These are phyloP conservation scores for Centropus unirufus DNA, from an alignment of 2,113 vertebrate species.

Conservation along the genomic window DNA sequence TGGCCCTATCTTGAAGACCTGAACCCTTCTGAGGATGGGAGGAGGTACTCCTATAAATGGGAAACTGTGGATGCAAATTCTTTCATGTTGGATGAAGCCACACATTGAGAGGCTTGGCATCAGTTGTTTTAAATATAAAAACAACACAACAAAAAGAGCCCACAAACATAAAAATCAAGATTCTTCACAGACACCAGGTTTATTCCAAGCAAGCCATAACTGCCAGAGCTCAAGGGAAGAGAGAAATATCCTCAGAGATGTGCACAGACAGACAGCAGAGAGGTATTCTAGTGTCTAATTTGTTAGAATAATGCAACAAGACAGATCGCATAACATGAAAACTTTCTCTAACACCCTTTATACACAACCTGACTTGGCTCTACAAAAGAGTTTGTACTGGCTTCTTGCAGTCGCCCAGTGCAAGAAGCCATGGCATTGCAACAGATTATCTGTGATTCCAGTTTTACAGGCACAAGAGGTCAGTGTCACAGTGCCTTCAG, in stretches of 20 bases:
- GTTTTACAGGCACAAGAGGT: conserved; percentile 46
- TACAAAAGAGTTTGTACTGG: conserved; percentile 24
- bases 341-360: neutral
- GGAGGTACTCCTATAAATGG: neutral
- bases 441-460: conserved; percentile 21
- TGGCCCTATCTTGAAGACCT: neutral
- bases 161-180: neutral
- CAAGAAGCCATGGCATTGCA: neutral
- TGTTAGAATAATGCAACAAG: conserved; percentile 44
- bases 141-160: no score
- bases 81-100: neutral
- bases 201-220: neutral
- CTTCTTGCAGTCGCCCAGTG: neutral
- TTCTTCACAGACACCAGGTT: neutral
- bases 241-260: neutral
- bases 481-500: conserved; percentile 22
- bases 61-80: neutral
- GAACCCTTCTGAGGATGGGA: neutral
- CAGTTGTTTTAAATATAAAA: no score
- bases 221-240: neutral
- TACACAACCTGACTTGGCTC: neutral
- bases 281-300: neutral
- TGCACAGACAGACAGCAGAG: neutral
- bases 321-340: conserved; percentile 27
- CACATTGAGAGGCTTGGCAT: neutral